A percentile compares a stretch with the other conserved stretches of the same genome.
phyloP scores from a whole-genome alignment of 1,140 invertebrate species.

The Aricia agestis region DNA sequence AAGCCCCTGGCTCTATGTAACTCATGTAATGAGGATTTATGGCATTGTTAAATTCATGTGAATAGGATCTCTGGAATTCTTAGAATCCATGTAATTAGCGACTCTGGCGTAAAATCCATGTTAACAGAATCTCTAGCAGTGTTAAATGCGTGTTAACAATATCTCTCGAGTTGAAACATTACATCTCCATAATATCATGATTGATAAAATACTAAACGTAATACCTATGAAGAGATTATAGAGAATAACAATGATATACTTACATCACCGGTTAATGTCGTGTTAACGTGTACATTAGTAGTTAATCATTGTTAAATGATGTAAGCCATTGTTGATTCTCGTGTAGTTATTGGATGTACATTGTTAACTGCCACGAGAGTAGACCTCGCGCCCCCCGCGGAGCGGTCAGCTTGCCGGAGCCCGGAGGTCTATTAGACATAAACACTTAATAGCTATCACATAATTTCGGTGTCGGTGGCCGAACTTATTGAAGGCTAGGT shows the following conservation, averaged over 20 bases:
- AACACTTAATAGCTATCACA: too few species aligned
- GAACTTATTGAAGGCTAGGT: too few species aligned
- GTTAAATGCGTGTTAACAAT: background rate
- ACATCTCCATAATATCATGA: too few species aligned
- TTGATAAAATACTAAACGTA: background rate
- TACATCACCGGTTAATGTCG: background rate
- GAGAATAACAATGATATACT: background rate
- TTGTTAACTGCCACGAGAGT: background rate
- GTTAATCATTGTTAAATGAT: constrained; percentile 3
- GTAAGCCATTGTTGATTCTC: background rate
- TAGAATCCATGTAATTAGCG: too few species aligned
- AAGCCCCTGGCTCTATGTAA: too few species aligned
- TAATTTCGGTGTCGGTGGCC: too few species aligned
- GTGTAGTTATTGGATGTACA: background rate
- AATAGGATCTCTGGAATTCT: too few species aligned
- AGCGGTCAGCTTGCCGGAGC: background rate
- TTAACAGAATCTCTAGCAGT: background rate
- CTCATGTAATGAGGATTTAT: too few species aligned
- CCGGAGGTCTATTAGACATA: background rate
- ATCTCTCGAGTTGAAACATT: too few species aligned
- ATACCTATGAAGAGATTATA: background rate
- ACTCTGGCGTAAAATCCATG: background rate
- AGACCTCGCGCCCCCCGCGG: too few species aligned
- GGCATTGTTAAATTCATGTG: too few species aligned
- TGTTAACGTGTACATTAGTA: background rate